Base-by-base conservation (phyloP, 2,888 invertebrate genomes). In the Acleris literana region DNA sequence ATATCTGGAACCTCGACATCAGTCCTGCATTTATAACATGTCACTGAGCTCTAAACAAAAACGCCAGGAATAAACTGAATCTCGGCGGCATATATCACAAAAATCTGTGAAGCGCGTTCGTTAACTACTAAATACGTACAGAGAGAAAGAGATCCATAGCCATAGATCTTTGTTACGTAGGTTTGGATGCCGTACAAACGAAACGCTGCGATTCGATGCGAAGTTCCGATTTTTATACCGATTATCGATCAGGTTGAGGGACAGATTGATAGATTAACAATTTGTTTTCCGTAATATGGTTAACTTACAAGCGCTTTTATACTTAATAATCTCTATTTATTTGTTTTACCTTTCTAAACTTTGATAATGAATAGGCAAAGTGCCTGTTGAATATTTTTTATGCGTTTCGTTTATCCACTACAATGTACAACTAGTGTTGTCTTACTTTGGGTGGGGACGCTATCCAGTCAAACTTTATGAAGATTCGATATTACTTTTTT, bases 61-160 rank as follows among this genome's bases (percentile, higher is more conserved):
- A 71, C 69, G 68, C 63, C 70, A 55, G 54, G 69, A 65, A 65
- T 68, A 76, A 73, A 72, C 76, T 71, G 71, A 75, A 68, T 74
- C 68, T 75, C 68, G 65, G 73, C 75, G 74, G 71, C 73, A 78
- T 80, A 82, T 79, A 82, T 74, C 75, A 79, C 76, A 75, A 81
- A 82, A 82, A 78, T 75, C 71, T 73, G 74, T 68, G 59, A 80
- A 84, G 83, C 85, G 81, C 84, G 77, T 82, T 82, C 79, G 72
- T 80, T 79, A 46, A 46, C 46, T 39, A 73, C 76, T 83, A 82
- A 85, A 86, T 66, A 66, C 56, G 61, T 66, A 62, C 55, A 66
- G 61, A 66, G 84, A 86, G 84, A 86, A 86, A 87, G 86, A 84
- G 86, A 88, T 80, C 79, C 76, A 79, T 75, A 72, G 71, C 76